phyloP scores from a whole-genome alignment of 2,113 vertebrate species.

The Pholis gunnellus region DNA sequence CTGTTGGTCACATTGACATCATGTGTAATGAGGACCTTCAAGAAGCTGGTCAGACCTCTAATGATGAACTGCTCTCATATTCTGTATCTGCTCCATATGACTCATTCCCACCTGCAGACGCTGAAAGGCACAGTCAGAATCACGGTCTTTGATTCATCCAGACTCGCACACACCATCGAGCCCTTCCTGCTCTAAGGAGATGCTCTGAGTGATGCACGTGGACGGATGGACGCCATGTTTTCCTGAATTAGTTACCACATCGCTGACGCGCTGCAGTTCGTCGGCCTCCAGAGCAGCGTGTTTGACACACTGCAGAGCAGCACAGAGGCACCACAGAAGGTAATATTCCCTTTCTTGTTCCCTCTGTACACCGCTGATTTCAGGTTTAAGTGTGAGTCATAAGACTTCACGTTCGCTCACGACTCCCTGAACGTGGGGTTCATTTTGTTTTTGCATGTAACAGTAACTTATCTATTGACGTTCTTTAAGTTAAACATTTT shows the following conservation, averaged over 20 bases:
- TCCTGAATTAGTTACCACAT: constrained; percentile 56
- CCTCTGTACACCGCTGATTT: constrained; percentile 17
- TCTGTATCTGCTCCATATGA: neutral
- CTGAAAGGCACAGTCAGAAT: neutral
- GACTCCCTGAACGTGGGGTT: neutral
- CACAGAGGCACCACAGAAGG: neutral
- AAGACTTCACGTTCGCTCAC: neutral
- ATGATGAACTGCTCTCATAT: constrained; percentile 4
- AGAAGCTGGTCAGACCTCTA: constrained; percentile 5
- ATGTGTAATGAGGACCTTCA: constrained; percentile 7
- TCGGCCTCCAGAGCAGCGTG: neutral
- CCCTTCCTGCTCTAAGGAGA: constrained; percentile 1
- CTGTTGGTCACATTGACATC: neutral
- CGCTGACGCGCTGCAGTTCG: constrained; percentile 5
- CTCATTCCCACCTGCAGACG: constrained; percentile 24
- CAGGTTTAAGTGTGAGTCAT: neutral
- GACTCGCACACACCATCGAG: neutral
- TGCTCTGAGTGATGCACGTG: constrained; percentile 15
- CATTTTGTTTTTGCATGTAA: neutral
- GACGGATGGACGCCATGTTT: constrained; percentile 34
- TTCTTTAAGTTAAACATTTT: constrained; percentile 1
- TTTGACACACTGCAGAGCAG: constrained; percentile 26
- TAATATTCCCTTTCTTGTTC: constrained; percentile 2
- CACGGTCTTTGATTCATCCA: neutral
- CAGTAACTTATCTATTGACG: neutral